Percentiles rank a stretch among this genome's conserved stretches.
phyloP scores from a whole-genome alignment of 2,113 vertebrate species.

The Tinamus guttatus region DNA sequence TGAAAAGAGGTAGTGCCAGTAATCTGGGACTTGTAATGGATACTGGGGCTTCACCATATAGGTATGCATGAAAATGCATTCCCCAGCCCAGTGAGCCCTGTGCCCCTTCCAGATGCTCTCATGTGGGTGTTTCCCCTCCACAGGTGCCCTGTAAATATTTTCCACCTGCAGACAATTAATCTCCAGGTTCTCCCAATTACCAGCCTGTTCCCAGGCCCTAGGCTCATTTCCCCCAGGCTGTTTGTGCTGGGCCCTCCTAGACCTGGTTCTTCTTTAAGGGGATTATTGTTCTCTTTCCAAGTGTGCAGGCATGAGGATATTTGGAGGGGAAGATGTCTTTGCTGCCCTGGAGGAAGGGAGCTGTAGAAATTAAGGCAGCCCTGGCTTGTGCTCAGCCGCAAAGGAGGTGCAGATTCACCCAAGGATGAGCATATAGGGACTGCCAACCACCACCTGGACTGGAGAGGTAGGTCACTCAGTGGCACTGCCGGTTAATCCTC shows the following conservation, averaged over 20 bases:
- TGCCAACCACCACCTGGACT: not conserved
- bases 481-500: not conserved
- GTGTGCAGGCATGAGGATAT: not conserved
- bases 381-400: not conserved
- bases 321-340: not conserved
- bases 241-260: not conserved
- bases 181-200: not conserved
- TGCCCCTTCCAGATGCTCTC: not conserved
- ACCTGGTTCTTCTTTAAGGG: not conserved
- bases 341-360: not conserved
- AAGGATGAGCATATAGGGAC: not conserved
- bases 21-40: not conserved
- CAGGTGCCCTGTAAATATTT: not conserved
- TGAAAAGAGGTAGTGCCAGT: not conserved
- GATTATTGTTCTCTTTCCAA: not conserved
- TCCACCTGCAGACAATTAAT: not conserved
- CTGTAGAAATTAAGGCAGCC: not conserved
- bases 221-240: not conserved
- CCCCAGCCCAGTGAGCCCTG: fast-evolving
- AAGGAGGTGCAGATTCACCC: not conserved
- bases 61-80: fast-evolving
- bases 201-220: not conserved
- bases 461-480: not conserved
- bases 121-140: not conserved
- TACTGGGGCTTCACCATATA: fast-evolving